Evolutionary conservation across 1,140 invertebrate species (phyloP).

Genomic region (Cydia pomonella): DNA sequence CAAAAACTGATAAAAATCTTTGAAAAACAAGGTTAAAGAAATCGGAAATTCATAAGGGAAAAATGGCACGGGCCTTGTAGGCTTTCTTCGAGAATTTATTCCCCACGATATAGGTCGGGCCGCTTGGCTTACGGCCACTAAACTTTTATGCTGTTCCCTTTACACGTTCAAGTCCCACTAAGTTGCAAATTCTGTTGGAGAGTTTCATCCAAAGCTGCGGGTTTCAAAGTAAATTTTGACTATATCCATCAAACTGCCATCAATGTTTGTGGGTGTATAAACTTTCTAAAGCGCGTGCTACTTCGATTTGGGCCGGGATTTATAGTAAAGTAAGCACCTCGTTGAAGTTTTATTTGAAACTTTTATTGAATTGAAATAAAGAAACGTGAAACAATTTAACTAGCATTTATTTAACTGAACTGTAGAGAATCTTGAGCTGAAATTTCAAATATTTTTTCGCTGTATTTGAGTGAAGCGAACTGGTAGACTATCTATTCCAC

Average conservation of each 20-base stretch:
- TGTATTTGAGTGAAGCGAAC: no score
- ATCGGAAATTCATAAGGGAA: conserved; percentile 4
- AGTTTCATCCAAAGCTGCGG: background rate
- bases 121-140: conserved; percentile 27
- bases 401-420: background rate
- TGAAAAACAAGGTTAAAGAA: background rate
- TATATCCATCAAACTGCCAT: conserved; percentile 23
- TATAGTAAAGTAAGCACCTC: background rate
- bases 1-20: background rate
- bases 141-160: conserved; percentile 31
- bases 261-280: background rate
- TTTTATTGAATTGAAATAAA: background rate
- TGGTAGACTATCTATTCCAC: background rate
- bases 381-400: background rate
- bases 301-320: background rate
- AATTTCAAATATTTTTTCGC: no score
- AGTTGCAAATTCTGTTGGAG: conserved; percentile 19
- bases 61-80: background rate
- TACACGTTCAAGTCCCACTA: background rate
- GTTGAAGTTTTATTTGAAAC: background rate
- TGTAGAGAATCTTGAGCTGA: no score
- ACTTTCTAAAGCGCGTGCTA: background rate
- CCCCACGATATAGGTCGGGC: conserved; percentile 23
- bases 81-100: conserved; percentile 24
- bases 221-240: background rate